These are phyloP conservation scores for Hippocampus abdominalis DNA, from an alignment of 2,113 vertebrate genomes.

Conservation along the genomic window DNA sequence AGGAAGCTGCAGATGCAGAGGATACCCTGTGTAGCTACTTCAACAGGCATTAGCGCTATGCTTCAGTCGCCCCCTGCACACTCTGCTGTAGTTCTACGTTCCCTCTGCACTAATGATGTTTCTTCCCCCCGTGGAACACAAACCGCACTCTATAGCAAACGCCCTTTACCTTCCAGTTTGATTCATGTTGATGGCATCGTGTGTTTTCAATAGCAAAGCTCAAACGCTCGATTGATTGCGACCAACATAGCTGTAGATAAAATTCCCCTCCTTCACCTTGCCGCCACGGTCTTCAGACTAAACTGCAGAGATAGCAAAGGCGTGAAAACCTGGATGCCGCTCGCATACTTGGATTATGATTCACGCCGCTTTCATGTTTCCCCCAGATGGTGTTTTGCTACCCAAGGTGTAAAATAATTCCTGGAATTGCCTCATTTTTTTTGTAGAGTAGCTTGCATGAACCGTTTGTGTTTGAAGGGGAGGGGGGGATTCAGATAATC, in stretches of 20 bases:
- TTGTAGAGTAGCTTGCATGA: slow-evolving; percentile 4
- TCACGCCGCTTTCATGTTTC: slow-evolving; percentile 38
- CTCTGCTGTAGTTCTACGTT: slow-evolving; percentile 26
- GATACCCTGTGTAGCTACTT: slow-evolving; percentile 25
- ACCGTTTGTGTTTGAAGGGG: neutral
- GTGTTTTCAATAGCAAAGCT: neutral
- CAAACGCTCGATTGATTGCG: neutral
- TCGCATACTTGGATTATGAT: slow-evolving; percentile 34
- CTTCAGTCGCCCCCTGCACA: neutral
- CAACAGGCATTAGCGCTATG: slow-evolving; percentile 44
- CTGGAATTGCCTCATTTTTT: slow-evolving; percentile 20
- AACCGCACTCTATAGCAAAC: neutral
- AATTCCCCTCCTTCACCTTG: slow-evolving; percentile 11
- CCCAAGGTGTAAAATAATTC: slow-evolving; percentile 24
- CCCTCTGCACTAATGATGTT: slow-evolving; percentile 19
- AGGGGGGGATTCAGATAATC: no score
- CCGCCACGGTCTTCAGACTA: slow-evolving; percentile 28
- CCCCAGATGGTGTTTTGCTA: slow-evolving; percentile 38
- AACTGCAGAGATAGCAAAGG: slow-evolving; percentile 11
- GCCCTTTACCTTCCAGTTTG: neutral
- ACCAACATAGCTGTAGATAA: neutral
- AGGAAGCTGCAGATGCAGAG: slow-evolving; percentile 38
- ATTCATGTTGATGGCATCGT: neutral
- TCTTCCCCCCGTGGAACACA: neutral
- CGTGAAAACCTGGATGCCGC: slow-evolving; percentile 21